A percentile compares a stretch with the other conserved stretches of the same genome.
Evolutionary conservation across 1,140 invertebrate genomes (phyloP).

Genomic region (Diuraphis noxia): DNA sequence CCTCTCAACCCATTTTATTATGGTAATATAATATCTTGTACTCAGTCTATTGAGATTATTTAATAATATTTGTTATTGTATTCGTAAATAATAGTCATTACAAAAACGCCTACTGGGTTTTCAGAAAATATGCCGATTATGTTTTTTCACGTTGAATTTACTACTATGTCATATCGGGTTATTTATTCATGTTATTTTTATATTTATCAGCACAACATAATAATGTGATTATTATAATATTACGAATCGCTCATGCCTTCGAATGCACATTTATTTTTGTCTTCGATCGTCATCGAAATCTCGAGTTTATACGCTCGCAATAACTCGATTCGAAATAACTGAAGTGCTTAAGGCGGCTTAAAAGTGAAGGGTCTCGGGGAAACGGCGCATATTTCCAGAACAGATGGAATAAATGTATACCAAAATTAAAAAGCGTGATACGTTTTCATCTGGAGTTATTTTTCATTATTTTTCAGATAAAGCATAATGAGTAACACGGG

Average conservation of each 20-base stretch:
- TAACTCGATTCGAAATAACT: background rate
- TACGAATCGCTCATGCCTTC: background rate
- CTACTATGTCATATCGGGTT: background rate
- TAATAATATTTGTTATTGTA: background rate
- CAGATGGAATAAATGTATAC: background rate
- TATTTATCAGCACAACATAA: background rate
- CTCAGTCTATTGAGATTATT: background rate
- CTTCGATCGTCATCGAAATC: background rate
- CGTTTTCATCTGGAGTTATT: background rate
- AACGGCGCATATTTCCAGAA: background rate
- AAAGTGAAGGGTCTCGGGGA: background rate
- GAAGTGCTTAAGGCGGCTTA: background rate
- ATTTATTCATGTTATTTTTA: background rate
- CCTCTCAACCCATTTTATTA: background rate
- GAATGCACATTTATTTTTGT: background rate
- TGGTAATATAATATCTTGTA: background rate
- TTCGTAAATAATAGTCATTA: background rate
- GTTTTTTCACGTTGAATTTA: background rate
- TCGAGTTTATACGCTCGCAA: background rate
- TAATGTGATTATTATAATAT: background rate
- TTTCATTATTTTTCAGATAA: background rate
- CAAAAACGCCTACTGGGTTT: background rate
- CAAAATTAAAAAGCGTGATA: background rate
- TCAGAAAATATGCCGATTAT: background rate
- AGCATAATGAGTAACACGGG: background rate